Percentiles rank a stretch among this genome's conserved stretches.
Conservation (phyloP, 2,797 vertebrate species). For the Hybognathus amarus region DNA sequence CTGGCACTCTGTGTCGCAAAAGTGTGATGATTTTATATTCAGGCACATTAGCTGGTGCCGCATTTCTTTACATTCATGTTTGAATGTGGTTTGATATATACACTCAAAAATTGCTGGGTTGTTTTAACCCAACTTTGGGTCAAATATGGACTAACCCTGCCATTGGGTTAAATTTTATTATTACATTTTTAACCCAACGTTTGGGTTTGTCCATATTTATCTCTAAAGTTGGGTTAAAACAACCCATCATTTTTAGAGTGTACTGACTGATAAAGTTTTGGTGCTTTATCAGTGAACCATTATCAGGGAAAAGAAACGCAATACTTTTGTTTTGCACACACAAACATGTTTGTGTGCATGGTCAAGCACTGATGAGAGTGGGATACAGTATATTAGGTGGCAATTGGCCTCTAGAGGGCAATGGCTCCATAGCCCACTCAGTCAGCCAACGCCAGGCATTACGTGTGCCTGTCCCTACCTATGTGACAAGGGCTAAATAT, state of each 20-base stretch:
- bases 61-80: constrained; percentile 19
- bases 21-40: constrained; percentile 23
- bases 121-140: no score
- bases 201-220: no score
- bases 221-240: no score
- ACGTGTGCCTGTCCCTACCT: constrained; percentile 45
- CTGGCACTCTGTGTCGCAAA: constrained; percentile 1
- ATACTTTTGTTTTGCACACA: constrained; percentile 14
- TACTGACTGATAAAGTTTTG: not conserved
- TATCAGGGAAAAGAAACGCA: not conserved
- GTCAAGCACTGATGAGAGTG: constrained; percentile 38
- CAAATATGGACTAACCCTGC: no score
- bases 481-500: constrained; percentile 28
- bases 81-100: constrained; percentile 16
- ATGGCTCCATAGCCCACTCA: constrained; percentile 64
- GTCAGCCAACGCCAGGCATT: constrained; percentile 37
- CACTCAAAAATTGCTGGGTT: no score
- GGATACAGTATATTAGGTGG: constrained; percentile 29
- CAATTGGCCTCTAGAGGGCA: constrained; percentile 70
- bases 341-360: constrained; percentile 25
- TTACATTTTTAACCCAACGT: no score
- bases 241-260: no score
- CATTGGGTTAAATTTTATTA: no score
- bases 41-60: constrained; percentile 3
- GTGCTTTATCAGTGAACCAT: not conserved